These are phyloP conservation scores for Mico argentatus DNA, from an alignment of 2,797 vertebrate genomes.

Conservation along the genomic window DNA sequence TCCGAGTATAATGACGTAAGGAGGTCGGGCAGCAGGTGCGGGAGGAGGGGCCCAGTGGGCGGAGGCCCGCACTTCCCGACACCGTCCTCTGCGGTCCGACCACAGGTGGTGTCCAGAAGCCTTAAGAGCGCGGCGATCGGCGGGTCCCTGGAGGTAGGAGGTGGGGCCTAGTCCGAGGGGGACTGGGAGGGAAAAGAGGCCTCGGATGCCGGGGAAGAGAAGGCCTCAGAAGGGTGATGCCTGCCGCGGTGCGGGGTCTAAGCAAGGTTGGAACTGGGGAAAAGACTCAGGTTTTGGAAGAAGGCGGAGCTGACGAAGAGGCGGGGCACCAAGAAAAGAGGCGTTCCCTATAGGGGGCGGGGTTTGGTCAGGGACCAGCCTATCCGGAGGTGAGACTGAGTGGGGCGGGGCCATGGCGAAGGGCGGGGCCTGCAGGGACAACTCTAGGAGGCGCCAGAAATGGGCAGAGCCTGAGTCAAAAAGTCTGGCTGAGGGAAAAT, in stretches of 20 bases:
- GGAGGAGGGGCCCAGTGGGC: rapidly evolving
- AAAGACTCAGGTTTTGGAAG: not conserved
- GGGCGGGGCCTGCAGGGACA: not conserved
- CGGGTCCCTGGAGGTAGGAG: conserved; percentile 89
- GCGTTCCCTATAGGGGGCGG: not conserved
- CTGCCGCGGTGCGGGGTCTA: not conserved
- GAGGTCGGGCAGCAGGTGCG: rapidly evolving
- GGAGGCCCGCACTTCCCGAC: not conserved
- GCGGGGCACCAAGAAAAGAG: rapidly evolving
- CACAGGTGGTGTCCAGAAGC: conserved; percentile 89
- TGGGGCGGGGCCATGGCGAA: not conserved
- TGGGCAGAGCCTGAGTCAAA: rapidly evolving
- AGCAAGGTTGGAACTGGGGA: rapidly evolving
- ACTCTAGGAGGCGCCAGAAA: not conserved
- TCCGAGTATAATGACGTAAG: conserved; percentile 89
- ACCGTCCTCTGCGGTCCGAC: not conserved
- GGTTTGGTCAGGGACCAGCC: not conserved
- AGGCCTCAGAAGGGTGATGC: not conserved
- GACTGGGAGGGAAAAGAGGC: not conserved
- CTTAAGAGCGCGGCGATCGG: conserved; percentile 86
- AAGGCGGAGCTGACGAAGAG: not conserved
- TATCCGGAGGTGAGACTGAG: not conserved
- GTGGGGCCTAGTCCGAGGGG: not conserved
- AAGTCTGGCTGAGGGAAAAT: rapidly evolving
- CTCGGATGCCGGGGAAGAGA: no score